Base-by-base conservation (phyloP, 1,140 invertebrate genomes). In the Ceratitis capitata region DNA sequence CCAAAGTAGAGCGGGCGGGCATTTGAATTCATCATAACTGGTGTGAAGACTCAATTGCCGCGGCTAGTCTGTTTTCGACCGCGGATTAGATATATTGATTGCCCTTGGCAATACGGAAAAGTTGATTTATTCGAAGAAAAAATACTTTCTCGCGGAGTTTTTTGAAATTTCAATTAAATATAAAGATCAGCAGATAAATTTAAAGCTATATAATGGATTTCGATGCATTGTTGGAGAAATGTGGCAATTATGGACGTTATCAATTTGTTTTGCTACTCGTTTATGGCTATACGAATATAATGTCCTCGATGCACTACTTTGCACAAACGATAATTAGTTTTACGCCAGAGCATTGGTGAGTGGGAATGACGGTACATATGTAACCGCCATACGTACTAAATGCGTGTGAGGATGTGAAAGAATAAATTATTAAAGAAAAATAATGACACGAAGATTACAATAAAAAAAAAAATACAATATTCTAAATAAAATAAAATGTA, bases 181-280 rank as follows among this genome's bases (percentile, higher is more conserved):
- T 53, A 19, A 14, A 53, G 51, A 1, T 0, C 10, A 61, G n/a
- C n/a, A 61, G 29, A 61, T 61, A 0, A 61, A 23, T 56, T 56
- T 9, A 56, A 56, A 56, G n/a, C 6, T 61, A 69, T 35, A 78
- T 45, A 78, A 90, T 93, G 88, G 93, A 95, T 87, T 93, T 94
- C 64, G 94, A 95, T 88, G 91, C 91, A 14, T 92, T 94, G 86
- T 88, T 95, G 42, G 89, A 92, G 9, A 92, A 94, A 85, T 93
- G 94, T 35, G 95, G 95, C 1, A 94, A 94, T 88, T 95, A 95
- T 87, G 93, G 94, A 3, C 89, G 89, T 39, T 95, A 94, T 89
- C 95, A 95, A 88, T 92, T 93, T 82, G 87, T 94, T 3, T 87
- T 95, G 9, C 93, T 94, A 87, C 87, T 92, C 4, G 88, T 95